Evolutionary conservation across 2,888 invertebrate genomes (phyloP), one percentile per base, ranked within the genome.

Genomic region (Andrena dorsata): DNA sequence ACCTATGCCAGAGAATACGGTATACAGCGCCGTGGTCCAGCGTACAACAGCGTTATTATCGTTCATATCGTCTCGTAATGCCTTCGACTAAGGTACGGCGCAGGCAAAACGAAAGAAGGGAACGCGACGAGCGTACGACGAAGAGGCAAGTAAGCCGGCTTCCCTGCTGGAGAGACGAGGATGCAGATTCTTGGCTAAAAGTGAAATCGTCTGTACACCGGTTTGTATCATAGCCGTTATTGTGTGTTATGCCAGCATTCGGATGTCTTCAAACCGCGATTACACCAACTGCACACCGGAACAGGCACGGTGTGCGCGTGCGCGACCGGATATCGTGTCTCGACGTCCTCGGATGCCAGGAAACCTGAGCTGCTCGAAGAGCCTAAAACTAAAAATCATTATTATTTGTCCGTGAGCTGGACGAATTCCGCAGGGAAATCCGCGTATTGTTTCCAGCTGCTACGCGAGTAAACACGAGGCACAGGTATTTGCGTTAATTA

Each of bases 161-260:
- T 61, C 16, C 20, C 47, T 32, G 7, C 47, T 0, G 23, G 49
- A 49, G 51, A 63, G 72, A 81, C 65, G 73, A 73, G 80, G 73
- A 73, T 73, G 73, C 76, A 84, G 81, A 76, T 70, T 79, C 82
- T 79, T 78, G 81, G 41, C 77, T 85, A 82, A 89, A 89, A 89
- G 89, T 89, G 89, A 89, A 89, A 89, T 89, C 89, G 89, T 80
- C 83, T 82, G 68, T 82, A 63, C 79, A 75, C 60, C 73, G 74
- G 61, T 86, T 88, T 81, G 87, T 86, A 87, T 86, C 86, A 84
- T 72, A 88, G 81, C 80, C 80, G 82, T 88, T 88, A 88, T 88
- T 88, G 86, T 86, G 83, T 72, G 69, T 86, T 88, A 88, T 88
- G 82, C 66, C 83, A 72, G 77, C 47, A 61, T 73, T 69, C 78